Evolutionary conservation across 2,888 invertebrate genomes (phyloP), one percentile per base, ranked within the genome.

Genomic region (Eucera pruinosa): DNA sequence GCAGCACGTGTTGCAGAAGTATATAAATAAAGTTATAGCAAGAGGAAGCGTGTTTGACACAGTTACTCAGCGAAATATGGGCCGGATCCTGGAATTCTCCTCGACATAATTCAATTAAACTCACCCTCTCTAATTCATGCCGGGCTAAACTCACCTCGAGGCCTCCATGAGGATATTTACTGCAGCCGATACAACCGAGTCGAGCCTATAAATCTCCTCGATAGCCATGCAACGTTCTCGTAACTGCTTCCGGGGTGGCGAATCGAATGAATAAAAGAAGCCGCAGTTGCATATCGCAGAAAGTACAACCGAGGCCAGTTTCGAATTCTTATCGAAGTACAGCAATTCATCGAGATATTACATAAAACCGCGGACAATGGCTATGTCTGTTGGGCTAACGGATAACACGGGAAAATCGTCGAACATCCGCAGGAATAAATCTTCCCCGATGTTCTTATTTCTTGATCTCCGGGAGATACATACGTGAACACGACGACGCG

Each of bases 191-290:
- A 58, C 45, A n/a, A 36, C 52, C n/a, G 57, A 18, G 48, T 41
- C 45, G 41, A 20, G 30, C 48, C 65, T 45, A 78, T 78, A 57
- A 69, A 69, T 78, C 52, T 45, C 25, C 20, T 27, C 62, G 39
- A 33, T 45, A 43, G n/a, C 57, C 50, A n/a, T 65, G 52, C 36
- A 41, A 25, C 33, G 52, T 9, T 52, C 33, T 65, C 65, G 55
- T 60, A 55, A 50, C 48, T 6, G 43, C 48, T 55, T 23, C 23
- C 23, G n/a, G n/a, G 41, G 30, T 23, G 48, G 25, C n/a, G 39
- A 50, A 27, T 39, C 57, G 61, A 68, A 78, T 50, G 78, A 78
- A 78, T 77, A 77, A 77, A 78, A 78, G 69, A 78, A 78, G 41
- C 23, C 11, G 25, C 43, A 43, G 20, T 57, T 72, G 25, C n/a